Base-by-base conservation (phyloP, 2,888 invertebrate genomes). In the Philaethria dido region DNA sequence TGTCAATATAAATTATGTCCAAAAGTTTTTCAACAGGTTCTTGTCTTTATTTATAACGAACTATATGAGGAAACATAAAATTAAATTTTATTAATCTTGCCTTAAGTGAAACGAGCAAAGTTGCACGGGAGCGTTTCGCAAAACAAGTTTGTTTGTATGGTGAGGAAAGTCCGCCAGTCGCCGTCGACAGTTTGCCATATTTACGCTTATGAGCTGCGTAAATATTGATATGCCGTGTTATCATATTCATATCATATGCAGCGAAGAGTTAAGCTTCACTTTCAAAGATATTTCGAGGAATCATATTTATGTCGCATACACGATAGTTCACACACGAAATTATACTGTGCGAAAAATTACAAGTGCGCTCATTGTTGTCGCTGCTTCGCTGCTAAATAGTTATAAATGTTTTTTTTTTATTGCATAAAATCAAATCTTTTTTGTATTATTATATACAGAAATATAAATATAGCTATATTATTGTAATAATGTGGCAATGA, bases 171-270 rank as follows among this genome's bases (percentile, higher is more conserved):
- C 33, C 20, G 16, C 59, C 48, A 14, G 29, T 39, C 60, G 36
- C 16, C n/a, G 64, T 44, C 59, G 64, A 44, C 59, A 6, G 60
- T 48, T 59, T 39, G 64, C 50, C 64, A 69, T 76, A 73, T 79
- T 75, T 73, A 75, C 70, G 75, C 72, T 76, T 74, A 78, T 33
- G 76, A 80, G 63, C 69, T 64, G 69, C 74, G 77, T 78, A 81
- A 86, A 86, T 84, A 82, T 86, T 86, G 80, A 79, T 80, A 69
- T 63, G 18, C 60, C 25, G 60, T 64, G 75, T 81, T 81, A 84
- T 84, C 78, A 48, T 54, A 55, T 54, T 29, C 48, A 57, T 48
- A 57, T 48, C 57, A 48, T 57, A 59, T 64, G 64, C 48, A 48
- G 39, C 59, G 9, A 20, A 47, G 48, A 64, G 47, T 64, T 60